Evolutionary conservation across 23 tunicate genomes (phyloP).

Genomic region (Styela clava): DNA sequence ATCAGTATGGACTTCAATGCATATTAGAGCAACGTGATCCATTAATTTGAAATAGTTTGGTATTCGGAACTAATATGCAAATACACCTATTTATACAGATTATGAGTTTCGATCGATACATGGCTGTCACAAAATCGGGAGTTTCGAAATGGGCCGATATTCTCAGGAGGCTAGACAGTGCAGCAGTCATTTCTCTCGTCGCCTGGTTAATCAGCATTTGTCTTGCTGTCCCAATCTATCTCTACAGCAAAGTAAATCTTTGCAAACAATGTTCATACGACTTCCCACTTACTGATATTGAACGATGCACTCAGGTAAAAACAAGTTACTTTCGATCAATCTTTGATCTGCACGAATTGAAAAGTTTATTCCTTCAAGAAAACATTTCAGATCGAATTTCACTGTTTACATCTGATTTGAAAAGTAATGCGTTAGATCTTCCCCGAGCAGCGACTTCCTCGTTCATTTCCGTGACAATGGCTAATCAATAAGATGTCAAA

Average conservation of each 20-base stretch:
- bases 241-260: slow-evolving; percentile 41
- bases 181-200: slow-evolving; percentile 48
- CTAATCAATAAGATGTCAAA: no score
- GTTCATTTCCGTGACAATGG: no score
- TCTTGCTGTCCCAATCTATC: slow-evolving; percentile 45
- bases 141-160: slow-evolving; percentile 49
- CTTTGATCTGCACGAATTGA: no score
- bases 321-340: no score
- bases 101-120: slow-evolving; percentile 92
- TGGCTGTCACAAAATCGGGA: slow-evolving; percentile 88
- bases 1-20: no score
- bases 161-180: slow-evolving; percentile 50
- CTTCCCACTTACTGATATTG: slow-evolving; percentile 36
- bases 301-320: slow-evolving; percentile 19
- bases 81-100: slow-evolving; percentile 41
- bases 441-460: no score
- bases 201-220: slow-evolving; percentile 75
- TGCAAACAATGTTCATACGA: slow-evolving; percentile 37
- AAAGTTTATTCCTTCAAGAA: background rate
- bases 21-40: no score
- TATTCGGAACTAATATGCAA: slow-evolving; percentile 1
- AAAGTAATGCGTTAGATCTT: no score
- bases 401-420: background rate
- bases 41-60: no score
- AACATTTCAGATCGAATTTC: background rate